Base-by-base conservation (phyloP, 2,888 invertebrate genomes). In the Tribolium freemani region DNA sequence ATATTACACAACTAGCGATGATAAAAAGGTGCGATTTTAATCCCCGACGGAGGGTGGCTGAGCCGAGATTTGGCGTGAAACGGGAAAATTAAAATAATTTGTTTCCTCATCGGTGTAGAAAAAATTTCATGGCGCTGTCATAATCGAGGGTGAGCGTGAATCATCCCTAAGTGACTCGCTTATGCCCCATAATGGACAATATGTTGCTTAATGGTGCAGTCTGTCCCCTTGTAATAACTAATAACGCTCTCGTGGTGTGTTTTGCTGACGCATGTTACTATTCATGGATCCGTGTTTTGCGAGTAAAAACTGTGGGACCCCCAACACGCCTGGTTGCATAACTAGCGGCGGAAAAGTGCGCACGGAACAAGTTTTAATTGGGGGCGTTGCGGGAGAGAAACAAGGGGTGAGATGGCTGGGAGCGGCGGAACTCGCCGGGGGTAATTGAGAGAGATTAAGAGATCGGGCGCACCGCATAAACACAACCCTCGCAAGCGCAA, bases 391-490 rank as follows among this genome's bases (percentile, higher is more conserved):
- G 72, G 77, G 69, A 75, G 75, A 75, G 74, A 76, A 77, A 76
- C 73, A 74, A 77, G 78, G 77, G 69, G 73, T 72, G 78, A 76
- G 71, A 72, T 76, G 72, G 77, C 80, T 77, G 77, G 79, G 78
- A 77, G 78, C 78, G 69, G 75, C 73, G 74, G 76, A 81, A 79
- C 77, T 80, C 75, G 79, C 79, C 77, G 77, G 81, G 83, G 82
- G 83, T 83, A 84, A 84, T 84, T 84, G 83, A 82, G 83, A 80
- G 83, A 84, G 84, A 84, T 84, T 84, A 85, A 84, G 83, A 83
- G 84, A 84, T 85, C 81, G 82, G 83, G 82, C 77, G 83, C 80
- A 82, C 84, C 84, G 82, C 84, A 84, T 85, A 85, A 84, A 84
- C 84, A 84, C 81, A 80, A 81, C 81, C 79, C 81, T 80, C 81